Base-by-base conservation (phyloP, 2,113 vertebrate genomes). In the Tragelaphus strepsiceros region DNA sequence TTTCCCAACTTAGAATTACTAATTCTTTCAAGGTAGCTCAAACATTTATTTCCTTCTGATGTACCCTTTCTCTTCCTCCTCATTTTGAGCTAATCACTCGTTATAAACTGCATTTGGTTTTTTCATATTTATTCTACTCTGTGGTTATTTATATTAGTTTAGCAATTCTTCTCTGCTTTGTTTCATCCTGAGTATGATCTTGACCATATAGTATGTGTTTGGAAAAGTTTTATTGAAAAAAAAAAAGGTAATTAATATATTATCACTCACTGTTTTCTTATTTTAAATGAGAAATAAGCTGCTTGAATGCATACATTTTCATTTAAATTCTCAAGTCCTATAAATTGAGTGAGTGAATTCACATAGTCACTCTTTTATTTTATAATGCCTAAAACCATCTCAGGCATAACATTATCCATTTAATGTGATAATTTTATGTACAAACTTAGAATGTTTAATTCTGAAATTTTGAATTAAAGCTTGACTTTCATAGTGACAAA, bases 401-500 rank as follows among this genome's bases (percentile, higher is more conserved):
- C 24, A 93, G 56, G 39, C 21, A 56, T 53, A 85, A 56, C 81
- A 89, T 62, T 77, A 94, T 32, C 24, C 53, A 32, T 15, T 90
- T 91, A 64, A 74, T 54, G 21, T 85, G 46, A 95, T 92, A 81
- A 84, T 43, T 93, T 91, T 95, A 49, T 14, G 13, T 59, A 80
- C 5, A 87, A 87, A 91, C 15, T 83, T 35, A 6, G 24, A 49
- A 91, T 61, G 16, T 64, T 80, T 54, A 67, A 83, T 80, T 88
- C 22, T 95, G 26, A 89, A 96, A n/a, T 43, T 92, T 10, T 97
- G 4, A 94, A 92, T 28, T 74, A 39, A 83, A 98, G 28, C 35
- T 86, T 83, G 17, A 15, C 58, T n/a, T 93, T 6, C 7, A 24
- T 28, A 6, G 17, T 62, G 24, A 77, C 7, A 95, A 91, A 92